A percentile compares a stretch with the other conserved stretches of the same genome.
phyloP scores from a whole-genome alignment of 2,888 invertebrate species.

The Cerastis rubricosa region DNA sequence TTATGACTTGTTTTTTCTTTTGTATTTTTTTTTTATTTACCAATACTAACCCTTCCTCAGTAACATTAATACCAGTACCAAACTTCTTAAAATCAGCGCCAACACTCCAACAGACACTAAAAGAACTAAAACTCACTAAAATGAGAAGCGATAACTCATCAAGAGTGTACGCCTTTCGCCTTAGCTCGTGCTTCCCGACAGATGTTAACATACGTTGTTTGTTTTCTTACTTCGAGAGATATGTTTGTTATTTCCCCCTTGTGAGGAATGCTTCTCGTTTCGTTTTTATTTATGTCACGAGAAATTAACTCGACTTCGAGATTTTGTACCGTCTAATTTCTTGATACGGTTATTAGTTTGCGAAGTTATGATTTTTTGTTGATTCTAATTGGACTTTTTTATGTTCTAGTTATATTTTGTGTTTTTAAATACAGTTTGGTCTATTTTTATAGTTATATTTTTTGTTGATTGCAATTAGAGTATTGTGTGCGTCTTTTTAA shows the following conservation, averaged over 20 bases:
- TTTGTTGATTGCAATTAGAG: background rate
- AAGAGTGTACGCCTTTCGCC: conserved; percentile 65
- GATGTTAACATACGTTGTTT: conserved; percentile 91
- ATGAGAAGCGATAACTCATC: conserved; percentile 64
- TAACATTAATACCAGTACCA: background rate
- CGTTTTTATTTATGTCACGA: conserved; percentile 89
- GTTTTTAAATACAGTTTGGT: background rate
- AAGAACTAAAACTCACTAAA: conserved; percentile 55
- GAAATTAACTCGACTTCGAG: conserved; percentile 86
- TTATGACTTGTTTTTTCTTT: background rate
- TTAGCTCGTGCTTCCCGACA: conserved; percentile 85
- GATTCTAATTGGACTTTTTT: conserved; percentile 3
- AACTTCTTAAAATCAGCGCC: conserved; percentile 19
- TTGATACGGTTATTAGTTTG: conserved; percentile 79
- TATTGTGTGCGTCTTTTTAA: background rate
- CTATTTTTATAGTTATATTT: too few relatives aligned
- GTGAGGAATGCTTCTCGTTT: conserved; percentile 79
- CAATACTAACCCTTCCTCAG: background rate
- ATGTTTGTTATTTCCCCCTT: conserved; percentile 87
- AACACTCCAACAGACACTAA: conserved; percentile 21
- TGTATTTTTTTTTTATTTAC: background rate
- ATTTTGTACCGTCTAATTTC: conserved; percentile 81
- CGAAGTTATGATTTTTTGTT: conserved; percentile 36
- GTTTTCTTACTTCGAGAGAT: conserved; percentile 89
- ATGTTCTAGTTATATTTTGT: background rate